Evolutionary conservation across 2,797 vertebrate genomes (phyloP), one percentile per base, ranked within the genome.

Genomic region (Arctocebus calabarensis): DNA sequence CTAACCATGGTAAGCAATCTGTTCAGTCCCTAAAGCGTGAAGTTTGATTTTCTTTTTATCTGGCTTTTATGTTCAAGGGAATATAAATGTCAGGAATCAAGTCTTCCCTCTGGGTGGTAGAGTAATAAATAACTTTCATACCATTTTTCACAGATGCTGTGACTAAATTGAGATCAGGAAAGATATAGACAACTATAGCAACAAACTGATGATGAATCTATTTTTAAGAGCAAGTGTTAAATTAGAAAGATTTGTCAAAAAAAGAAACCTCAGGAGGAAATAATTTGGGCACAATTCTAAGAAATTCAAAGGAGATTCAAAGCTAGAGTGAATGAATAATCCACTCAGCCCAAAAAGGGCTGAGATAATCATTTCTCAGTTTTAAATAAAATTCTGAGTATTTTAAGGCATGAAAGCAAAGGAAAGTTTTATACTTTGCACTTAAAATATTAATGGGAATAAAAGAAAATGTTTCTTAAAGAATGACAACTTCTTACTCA

Each of bases 161-260:
- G 75, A 92, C 97, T 97, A 96, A 97, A 96, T 94, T 97, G 92
- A 97, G 96, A 91, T 70, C 89, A 96, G 84, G 83, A 96, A 96
- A 94, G 92, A 96, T 96, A 88, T 17, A 96, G 91, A 85, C 96
- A 97, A 88, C 89, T 90, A 88, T 74, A 94, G 91, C 94, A 97
- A 90, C 96, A 95, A 71, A 87, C 75, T 93, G 91, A 87, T 88
- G 95, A 95, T 93, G 91, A 82, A 75, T 95, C 95, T 98, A 97
- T 98, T 97, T 97, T 97, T 97, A 97, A 95, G 59, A 88, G 43
- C 57, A 93, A 97, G 62, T 62, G 86, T 94, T 97, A 97, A 96
- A 94, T 95, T 97, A 97, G 94, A 92, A 97, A 95, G 57, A 91
- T 92, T 95, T 93, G 59, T 91, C 88, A 89, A 95, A 90, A 91